Percentiles rank a stretch among this genome's conserved stretches.
Conservation (phyloP, 37 sponge, comb jelly and placozoan genomes). For the Cladorhizidae sp. region DNA sequence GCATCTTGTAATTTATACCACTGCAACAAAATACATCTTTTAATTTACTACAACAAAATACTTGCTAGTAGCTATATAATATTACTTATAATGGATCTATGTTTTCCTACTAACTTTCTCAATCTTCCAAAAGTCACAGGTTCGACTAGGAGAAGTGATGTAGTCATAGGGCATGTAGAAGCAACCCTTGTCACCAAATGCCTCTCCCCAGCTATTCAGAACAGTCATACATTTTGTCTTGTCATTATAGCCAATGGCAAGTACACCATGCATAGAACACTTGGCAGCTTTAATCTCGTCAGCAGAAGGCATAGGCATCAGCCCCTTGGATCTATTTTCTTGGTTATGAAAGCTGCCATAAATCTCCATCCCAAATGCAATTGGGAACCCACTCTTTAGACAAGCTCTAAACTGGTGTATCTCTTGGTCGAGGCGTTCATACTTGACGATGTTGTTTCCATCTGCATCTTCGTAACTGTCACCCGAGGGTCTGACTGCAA, state of each 20-base stretch:
- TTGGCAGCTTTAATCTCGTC: neutral
- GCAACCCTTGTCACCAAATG: conserved; percentile 11
- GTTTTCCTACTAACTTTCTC: too few species aligned
- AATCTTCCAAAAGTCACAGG: too few species aligned
- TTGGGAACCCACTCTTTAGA: neutral
- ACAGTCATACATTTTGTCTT: neutral
- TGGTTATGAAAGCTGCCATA: conserved; percentile 1
- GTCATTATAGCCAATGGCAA: conserved; percentile 19
- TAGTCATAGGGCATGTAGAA: conserved; percentile 27
- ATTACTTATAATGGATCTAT: too few species aligned
- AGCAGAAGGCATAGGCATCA: neutral
- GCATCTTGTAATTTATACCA: too few species aligned
- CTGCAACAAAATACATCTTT: too few species aligned
- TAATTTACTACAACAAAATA: too few species aligned
- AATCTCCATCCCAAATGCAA: conserved; percentile 1
- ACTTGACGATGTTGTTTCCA: conserved; percentile 13
- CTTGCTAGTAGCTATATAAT: too few species aligned
- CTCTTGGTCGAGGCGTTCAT: conserved; percentile 4
- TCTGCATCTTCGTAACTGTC: neutral
- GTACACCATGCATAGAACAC: conserved; percentile 1
- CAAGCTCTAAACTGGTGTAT: neutral
- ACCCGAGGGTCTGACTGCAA: neutral
- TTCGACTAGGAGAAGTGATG: neutral
- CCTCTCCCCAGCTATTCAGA: conserved; percentile 16
- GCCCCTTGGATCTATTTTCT: neutral